Evolutionary conservation across 2,113 vertebrate genomes (phyloP).

Genomic region (Hyperopisus bebe): DNA sequence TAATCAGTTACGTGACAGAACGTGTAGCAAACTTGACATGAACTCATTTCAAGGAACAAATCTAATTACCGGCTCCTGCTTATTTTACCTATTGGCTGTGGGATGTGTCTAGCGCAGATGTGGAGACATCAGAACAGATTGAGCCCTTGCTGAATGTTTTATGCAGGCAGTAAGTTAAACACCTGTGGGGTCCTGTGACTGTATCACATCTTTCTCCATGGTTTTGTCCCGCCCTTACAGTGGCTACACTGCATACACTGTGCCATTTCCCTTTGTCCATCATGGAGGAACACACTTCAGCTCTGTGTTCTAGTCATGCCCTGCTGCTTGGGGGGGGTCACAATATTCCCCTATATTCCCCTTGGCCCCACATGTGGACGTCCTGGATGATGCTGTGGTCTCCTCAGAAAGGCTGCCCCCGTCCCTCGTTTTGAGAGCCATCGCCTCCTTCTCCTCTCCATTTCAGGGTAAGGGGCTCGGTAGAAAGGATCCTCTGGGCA

Average conservation of each 20-base stretch:
- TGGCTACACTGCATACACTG: background rate
- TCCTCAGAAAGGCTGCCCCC: background rate
- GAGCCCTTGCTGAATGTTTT: background rate
- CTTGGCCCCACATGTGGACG: background rate
- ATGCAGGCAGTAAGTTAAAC: slow-evolving; percentile 2
- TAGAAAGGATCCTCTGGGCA: background rate
- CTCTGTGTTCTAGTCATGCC: background rate
- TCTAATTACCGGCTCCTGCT: background rate
- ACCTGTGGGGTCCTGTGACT: background rate
- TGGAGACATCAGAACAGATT: background rate
- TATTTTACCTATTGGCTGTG: background rate
- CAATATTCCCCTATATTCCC: background rate
- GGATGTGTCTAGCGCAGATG: background rate
- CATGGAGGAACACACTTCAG: background rate
- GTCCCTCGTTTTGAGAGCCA: background rate
- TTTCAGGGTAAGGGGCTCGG: background rate
- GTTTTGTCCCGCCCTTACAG: background rate
- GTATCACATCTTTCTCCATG: background rate
- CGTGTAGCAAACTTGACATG: background rate
- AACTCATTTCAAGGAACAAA: background rate
- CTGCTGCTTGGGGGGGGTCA: background rate
- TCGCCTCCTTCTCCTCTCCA: background rate
- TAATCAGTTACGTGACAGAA: background rate
- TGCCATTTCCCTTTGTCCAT: background rate
- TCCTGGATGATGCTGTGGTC: background rate